Evolutionary conservation across 2,888 invertebrate genomes (phyloP).

Genomic region (Euphydryas editha): DNA sequence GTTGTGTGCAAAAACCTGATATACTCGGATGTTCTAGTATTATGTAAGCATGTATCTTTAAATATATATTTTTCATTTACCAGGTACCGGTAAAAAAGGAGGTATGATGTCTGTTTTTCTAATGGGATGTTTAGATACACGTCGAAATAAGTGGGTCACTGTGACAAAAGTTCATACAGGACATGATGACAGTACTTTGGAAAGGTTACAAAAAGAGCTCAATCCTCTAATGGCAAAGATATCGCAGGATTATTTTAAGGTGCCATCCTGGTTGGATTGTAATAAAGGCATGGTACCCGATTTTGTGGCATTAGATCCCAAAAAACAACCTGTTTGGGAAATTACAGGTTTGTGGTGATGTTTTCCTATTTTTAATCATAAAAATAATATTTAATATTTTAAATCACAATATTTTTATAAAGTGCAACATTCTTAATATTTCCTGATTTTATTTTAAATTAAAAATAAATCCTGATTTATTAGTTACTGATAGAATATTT

Average conservation of each 20-base stretch:
- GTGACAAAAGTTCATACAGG: slow-evolving; percentile 96
- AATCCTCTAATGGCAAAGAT: slow-evolving; percentile 90
- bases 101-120: slow-evolving; percentile 97
- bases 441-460: too few species aligned
- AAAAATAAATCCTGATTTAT: too few species aligned
- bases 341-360: slow-evolving; percentile 86
- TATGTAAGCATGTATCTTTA: background rate
- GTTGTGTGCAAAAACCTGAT: too few species aligned
- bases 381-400: too few species aligned
- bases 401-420: background rate
- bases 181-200: slow-evolving; percentile 93
- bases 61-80: slow-evolving; percentile 5
- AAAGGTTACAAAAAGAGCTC: slow-evolving; percentile 87
- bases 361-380: too few species aligned
- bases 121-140: slow-evolving; percentile 93
- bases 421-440: background rate
- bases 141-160: slow-evolving; percentile 89
- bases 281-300: slow-evolving; percentile 94
- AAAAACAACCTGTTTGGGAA: slow-evolving; percentile 96
- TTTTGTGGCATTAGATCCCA: slow-evolving; percentile 93
- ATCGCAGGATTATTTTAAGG: slow-evolving; percentile 86
- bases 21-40: too few species aligned
- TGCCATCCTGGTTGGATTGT: slow-evolving; percentile 92
- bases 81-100: slow-evolving; percentile 92
- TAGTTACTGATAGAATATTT: too few species aligned